Percentiles rank a stretch among this genome's conserved stretches.
Evolutionary conservation across 2,797 vertebrate genomes (phyloP).

Genomic region (Melopsittacus undulatus): DNA sequence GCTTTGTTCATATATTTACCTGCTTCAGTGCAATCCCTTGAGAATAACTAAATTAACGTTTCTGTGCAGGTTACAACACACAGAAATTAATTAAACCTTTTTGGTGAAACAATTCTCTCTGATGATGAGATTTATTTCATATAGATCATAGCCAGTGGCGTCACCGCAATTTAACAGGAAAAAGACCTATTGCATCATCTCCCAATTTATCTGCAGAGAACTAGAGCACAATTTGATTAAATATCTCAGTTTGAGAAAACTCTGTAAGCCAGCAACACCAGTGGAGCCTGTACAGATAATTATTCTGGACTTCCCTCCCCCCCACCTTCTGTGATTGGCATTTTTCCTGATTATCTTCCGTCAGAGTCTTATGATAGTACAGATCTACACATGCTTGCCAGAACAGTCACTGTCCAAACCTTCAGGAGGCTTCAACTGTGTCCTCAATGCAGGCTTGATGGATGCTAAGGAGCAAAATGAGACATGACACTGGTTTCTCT

Average conservation of each 20-base stretch:
- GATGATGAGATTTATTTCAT: background rate
- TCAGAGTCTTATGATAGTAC: background rate
- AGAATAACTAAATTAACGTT: background rate
- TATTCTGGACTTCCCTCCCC: background rate
- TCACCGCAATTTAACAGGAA: background rate
- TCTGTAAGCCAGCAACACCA: background rate
- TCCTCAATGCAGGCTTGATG: background rate
- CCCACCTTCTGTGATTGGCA: background rate
- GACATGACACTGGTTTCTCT: background rate
- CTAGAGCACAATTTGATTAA: background rate
- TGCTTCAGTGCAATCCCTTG: background rate
- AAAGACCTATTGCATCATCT: background rate
- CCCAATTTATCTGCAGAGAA: background rate
- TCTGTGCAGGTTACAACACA: background rate
- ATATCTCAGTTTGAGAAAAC: background rate
- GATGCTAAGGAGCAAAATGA: background rate
- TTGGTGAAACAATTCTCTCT: background rate
- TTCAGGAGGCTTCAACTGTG: background rate
- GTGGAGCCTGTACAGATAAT: background rate
- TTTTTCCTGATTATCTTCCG: background rate
- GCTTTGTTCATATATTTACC: background rate
- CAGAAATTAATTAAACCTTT: background rate
- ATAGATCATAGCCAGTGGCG: background rate
- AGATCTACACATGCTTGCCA: background rate
- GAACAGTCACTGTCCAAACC: background rate